A percentile compares a stretch with the other conserved stretches of the same genome.
Conservation (phyloP, 2,888 invertebrate species). For the Cheilosia scutellata region DNA sequence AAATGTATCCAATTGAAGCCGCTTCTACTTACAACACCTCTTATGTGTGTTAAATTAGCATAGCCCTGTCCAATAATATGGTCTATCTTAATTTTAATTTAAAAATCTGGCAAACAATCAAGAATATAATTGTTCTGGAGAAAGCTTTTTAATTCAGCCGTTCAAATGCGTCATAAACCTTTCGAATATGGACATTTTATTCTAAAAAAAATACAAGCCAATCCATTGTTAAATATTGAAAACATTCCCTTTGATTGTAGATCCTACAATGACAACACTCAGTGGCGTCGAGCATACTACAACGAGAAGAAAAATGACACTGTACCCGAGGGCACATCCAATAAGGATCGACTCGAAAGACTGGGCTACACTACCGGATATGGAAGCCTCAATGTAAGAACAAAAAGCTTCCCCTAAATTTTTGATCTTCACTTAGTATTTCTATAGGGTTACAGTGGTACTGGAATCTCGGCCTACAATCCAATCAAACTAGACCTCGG, state of each 20-base stretch:
- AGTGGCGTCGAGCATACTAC: conserved; percentile 81
- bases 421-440: not conserved
- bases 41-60: too few species aligned
- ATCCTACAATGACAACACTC: conserved; percentile 80
- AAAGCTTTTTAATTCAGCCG: too few species aligned
- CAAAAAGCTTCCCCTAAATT: not conserved
- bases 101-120: too few species aligned
- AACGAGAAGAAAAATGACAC: conserved; percentile 81
- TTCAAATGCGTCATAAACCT: too few species aligned
- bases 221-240: not conserved
- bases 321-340: conserved; percentile 77
- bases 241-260: conserved; percentile 59
- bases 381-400: conserved; percentile 81
- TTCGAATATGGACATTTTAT: too few species aligned
- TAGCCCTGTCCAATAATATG: too few species aligned
- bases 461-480: conserved; percentile 87
- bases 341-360: conserved; percentile 82
- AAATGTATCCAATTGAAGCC: too few species aligned
- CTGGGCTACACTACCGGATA: conserved; percentile 83
- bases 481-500: conserved; percentile 93
- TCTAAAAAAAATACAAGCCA: too few species aligned
- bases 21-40: too few species aligned
- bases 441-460: conserved; percentile 83
- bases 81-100: too few species aligned
- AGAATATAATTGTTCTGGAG: too few species aligned